phyloP scores from a whole-genome alignment of 2,113 vertebrate species.

The Vicugna pacos region DNA sequence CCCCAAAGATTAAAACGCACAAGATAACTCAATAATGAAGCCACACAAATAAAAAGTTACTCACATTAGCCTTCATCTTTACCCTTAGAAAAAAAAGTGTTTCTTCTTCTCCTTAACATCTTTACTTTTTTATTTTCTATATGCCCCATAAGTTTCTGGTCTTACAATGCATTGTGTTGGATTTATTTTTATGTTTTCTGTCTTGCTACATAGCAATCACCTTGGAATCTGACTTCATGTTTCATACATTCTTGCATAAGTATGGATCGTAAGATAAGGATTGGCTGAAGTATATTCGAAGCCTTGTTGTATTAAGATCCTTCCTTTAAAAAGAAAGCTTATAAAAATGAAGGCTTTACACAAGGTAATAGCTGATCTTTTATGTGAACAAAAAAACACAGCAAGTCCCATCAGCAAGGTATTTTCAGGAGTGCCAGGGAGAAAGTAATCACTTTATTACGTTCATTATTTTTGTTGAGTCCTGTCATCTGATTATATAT shows the following conservation, averaged over 20 bases:
- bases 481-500: neutral
- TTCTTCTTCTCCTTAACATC: neutral
- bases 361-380: neutral
- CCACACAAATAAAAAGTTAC: neutral
- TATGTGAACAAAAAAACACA: neutral
- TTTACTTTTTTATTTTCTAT: constrained; percentile 8
- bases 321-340: neutral
- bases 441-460: neutral
- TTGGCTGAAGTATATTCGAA: neutral
- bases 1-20: neutral
- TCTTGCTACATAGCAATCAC: neutral
- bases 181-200: neutral
- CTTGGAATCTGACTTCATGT: neutral
- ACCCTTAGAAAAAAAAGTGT: neutral
- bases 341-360: neutral
- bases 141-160: neutral
- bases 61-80: neutral
- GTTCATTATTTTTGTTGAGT: neutral
- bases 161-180: neutral
- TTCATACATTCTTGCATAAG: neutral
- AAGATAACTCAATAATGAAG: neutral
- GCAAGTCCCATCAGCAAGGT: neutral
- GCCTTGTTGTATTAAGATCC: neutral
- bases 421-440: neutral
- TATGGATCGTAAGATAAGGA: neutral